phyloP scores from a whole-genome alignment of 2,797 vertebrate species.

The Siniperca undulata region DNA sequence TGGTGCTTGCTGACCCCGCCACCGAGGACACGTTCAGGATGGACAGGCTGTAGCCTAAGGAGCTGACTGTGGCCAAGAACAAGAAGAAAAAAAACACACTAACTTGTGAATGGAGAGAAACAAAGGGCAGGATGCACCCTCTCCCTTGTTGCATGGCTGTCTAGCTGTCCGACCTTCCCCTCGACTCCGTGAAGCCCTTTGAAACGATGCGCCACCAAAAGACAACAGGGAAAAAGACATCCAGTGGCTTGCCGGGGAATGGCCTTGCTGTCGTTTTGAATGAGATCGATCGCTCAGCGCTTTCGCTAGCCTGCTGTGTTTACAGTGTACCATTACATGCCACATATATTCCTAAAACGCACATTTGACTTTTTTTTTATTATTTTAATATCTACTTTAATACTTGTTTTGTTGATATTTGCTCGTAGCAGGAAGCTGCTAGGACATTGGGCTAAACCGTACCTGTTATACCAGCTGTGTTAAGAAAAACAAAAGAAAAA shows the following conservation, averaged over 20 bases:
- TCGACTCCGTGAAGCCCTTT: slow-evolving; percentile 74
- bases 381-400: slow-evolving; percentile 72
- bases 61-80: slow-evolving; percentile 37
- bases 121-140: slow-evolving; percentile 77
- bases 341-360: slow-evolving; percentile 80
- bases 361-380: slow-evolving; percentile 72
- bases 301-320: slow-evolving; percentile 88
- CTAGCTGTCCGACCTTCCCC: slow-evolving; percentile 81
- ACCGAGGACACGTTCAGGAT: slow-evolving; percentile 99
- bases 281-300: slow-evolving; percentile 89
- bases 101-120: slow-evolving; percentile 72
- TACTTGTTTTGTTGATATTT: slow-evolving; percentile 73
- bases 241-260: slow-evolving; percentile 78
- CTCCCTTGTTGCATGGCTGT: slow-evolving; percentile 85
- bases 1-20: slow-evolving; percentile 96
- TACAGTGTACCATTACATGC: slow-evolving; percentile 83
- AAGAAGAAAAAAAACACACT: slow-evolving; percentile 51
- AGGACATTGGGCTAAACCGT: slow-evolving; percentile 69
- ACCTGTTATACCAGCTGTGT: slow-evolving; percentile 48
- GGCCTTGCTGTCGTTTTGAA: slow-evolving; percentile 80
- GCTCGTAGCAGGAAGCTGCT: slow-evolving; percentile 78
- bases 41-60: slow-evolving; percentile 92
- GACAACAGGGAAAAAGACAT: slow-evolving; percentile 71
- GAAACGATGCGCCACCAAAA: slow-evolving; percentile 74
- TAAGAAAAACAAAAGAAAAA: slow-evolving; percentile 23